These are phyloP conservation scores for Etheostoma perlongum DNA, from an alignment of 2,797 vertebrate species.

Conservation along the genomic window DNA sequence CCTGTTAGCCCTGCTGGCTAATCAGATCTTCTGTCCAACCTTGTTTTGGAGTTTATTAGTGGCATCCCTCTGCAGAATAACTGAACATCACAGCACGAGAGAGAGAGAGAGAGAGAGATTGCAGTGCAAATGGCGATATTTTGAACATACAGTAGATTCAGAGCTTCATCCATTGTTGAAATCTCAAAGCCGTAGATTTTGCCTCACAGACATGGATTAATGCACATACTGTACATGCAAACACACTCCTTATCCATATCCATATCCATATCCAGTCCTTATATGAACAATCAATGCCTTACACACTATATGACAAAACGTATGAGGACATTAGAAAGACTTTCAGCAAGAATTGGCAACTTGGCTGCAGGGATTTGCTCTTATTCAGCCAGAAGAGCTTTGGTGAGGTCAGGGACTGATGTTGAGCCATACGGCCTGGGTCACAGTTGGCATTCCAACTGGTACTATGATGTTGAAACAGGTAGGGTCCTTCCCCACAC, in stretches of 20 bases:
- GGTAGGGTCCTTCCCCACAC: neutral
- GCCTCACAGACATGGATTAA: neutral
- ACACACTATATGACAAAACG: neutral
- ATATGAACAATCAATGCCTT: conserved; percentile 33
- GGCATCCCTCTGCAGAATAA: conserved; percentile 30
- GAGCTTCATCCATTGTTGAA: conserved; percentile 34
- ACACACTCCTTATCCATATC: neutral
- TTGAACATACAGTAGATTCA: conserved; percentile 27
- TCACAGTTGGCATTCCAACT: too few species aligned
- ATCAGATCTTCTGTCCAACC: conserved; percentile 79
- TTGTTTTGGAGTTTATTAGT: conserved; percentile 79
- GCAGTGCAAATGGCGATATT: conserved; percentile 41
- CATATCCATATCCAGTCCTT: neutral
- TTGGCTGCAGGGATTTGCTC: too few species aligned
- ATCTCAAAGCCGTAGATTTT: neutral
- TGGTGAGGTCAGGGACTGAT: too few species aligned
- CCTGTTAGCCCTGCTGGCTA: conserved; percentile 74
- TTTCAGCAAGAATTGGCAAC: too few species aligned
- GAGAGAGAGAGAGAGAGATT: neutral
- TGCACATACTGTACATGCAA: too few species aligned
- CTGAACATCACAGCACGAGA: conserved; percentile 22
- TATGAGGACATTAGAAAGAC: neutral
- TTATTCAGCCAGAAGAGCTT: too few species aligned
- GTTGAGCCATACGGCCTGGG: too few species aligned
- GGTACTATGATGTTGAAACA: neutral